Conservation (phyloP, 2,797 vertebrate genomes). For the Esox lucius region DNA sequence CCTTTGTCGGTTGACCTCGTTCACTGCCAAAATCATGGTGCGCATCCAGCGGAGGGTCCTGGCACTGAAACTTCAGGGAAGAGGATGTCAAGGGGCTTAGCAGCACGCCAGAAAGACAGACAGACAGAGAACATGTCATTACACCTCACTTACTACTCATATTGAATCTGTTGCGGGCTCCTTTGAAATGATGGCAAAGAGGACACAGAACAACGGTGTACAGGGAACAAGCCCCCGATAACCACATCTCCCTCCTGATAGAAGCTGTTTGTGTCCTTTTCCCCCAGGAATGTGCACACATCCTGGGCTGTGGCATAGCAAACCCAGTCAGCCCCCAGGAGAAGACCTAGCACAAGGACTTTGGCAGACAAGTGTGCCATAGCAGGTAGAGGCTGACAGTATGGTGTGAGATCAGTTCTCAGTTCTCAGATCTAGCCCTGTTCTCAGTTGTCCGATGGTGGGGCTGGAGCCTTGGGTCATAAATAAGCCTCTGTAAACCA, state of each 20-base stretch:
- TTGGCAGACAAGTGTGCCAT: slow-evolving; percentile 14
- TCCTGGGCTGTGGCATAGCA: slow-evolving; percentile 25
- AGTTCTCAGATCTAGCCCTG: not conserved
- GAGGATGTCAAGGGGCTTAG: slow-evolving; percentile 26
- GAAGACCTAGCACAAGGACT: slow-evolving; percentile 21
- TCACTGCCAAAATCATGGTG: slow-evolving; percentile 72
- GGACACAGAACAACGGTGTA: slow-evolving; percentile 64
- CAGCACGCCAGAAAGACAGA: not conserved
- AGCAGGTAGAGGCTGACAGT: not conserved
- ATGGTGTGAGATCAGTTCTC: not conserved
- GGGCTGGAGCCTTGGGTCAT: not conserved
- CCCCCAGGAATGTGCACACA: slow-evolving; percentile 62
- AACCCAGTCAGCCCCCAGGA: slow-evolving; percentile 21
- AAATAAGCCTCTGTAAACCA: not conserved
- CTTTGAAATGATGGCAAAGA: slow-evolving; percentile 47
- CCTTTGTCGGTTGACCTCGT: slow-evolving; percentile 65
- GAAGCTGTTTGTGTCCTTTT: slow-evolving; percentile 55
- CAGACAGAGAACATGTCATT: not conserved
- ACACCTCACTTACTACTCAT: slow-evolving; percentile 63
- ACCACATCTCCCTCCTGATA: slow-evolving; percentile 69
- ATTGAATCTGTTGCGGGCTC: slow-evolving; percentile 54
- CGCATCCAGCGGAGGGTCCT: slow-evolving; percentile 71
- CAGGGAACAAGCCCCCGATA: slow-evolving; percentile 70
- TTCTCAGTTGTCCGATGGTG: not conserved
- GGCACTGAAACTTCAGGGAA: slow-evolving; percentile 63